Evolutionary conservation across 1,140 invertebrate species (phyloP).

Genomic region (Venustaconcha ellipsiformis): DNA sequence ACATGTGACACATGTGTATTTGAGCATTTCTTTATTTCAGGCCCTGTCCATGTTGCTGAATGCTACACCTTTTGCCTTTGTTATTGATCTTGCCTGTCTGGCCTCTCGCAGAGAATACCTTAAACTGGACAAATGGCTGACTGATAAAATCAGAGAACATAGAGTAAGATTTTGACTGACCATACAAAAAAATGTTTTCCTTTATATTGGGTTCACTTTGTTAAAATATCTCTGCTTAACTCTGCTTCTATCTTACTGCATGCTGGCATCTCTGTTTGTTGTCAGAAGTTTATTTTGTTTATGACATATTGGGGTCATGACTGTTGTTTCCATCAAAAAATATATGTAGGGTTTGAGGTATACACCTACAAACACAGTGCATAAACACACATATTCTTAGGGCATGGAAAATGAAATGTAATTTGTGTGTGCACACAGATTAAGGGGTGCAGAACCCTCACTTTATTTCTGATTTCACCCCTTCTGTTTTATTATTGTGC

Average conservation of each 20-base stretch:
- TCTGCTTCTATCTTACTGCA: too few species aligned
- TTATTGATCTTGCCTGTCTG: constrained; percentile 97
- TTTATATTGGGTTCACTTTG: too few species aligned
- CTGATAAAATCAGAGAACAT: constrained; percentile 96
- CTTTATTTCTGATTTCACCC: too few species aligned
- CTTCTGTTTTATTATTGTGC: too few species aligned
- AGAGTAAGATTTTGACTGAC: constrained; percentile 74
- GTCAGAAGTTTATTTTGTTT: not conserved
- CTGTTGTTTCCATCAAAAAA: not conserved
- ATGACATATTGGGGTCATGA: not conserved
- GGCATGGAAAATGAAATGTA: too few species aligned
- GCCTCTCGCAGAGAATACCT: constrained; percentile 96
- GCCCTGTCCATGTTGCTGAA: constrained; percentile 94
- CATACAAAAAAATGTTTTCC: too few species aligned
- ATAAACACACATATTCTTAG: not conserved
- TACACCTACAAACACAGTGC: not conserved
- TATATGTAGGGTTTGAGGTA: not conserved
- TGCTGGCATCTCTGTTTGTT: not conserved
- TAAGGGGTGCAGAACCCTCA: too few species aligned
- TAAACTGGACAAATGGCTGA: constrained; percentile 98
- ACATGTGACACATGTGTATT: not conserved
- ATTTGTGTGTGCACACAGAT: too few species aligned
- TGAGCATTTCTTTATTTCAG: constrained; percentile 51
- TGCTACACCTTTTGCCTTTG: constrained; percentile 92
- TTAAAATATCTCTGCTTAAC: too few species aligned